Evolutionary conservation across 2,797 vertebrate genomes (phyloP), one percentile per base, ranked within the genome.

Genomic region (Moxostoma hubbsi): DNA sequence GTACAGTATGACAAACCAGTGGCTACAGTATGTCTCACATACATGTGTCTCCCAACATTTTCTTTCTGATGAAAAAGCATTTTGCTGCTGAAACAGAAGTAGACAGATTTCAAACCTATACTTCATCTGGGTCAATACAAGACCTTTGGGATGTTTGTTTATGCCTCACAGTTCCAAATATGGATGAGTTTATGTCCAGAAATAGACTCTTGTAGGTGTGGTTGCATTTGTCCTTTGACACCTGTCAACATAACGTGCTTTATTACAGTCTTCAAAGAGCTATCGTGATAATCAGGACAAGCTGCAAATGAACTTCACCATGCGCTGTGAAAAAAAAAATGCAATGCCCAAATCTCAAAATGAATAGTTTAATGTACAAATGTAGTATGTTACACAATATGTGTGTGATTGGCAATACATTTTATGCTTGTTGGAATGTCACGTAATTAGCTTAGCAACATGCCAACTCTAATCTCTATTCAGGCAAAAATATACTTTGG

Each of bases 181-280:
- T 5, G 50, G 64, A 58, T 65, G 16, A 51, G 24, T 79, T 77
- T 63, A 50, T 45, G 66, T 64, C 73, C 62, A 65, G 62, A 82
- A 86, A 83, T 82, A 80, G 79, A 85, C 5, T 13, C 43, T 16
- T 61, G n/a, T 69, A 82, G 77, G 82, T 76, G 83, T 84, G 83
- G 80, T 69, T 54, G 68, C 77, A 83, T 81, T 73, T 82, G 77
- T 83, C 79, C 74, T 80, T 81, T 83, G 47, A 83, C 79, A 86
- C 83, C 74, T 83, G 83, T 86, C 53, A 70, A 79, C 71, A 77
- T 85, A 70, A 81, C 50, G 43, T 46, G 36, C 59, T 85, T 82
- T 65, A 82, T 82, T 77, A 70, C 82, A 81, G 59, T 71, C 61
- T 81, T 55, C 12, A 36, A 9, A 65, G 24, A 61, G 47, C 46